Conservation (phyloP, 1,140 invertebrate species). For the Orussus abietinus region DNA sequence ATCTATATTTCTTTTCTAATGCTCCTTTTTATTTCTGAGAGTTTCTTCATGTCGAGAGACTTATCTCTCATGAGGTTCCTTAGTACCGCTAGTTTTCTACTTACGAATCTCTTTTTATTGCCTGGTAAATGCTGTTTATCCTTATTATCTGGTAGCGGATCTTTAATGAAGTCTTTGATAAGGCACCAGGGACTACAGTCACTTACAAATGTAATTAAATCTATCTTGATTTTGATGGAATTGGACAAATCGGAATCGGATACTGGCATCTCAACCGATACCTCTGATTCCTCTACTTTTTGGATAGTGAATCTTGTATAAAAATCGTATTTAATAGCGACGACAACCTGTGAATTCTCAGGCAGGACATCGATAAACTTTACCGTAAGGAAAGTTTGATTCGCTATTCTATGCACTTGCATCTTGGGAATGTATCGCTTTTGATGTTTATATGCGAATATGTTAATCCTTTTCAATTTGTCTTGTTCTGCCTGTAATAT, state of each 20-base stretch:
- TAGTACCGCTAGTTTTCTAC: slow-evolving; percentile 28
- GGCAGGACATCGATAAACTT: slow-evolving; percentile 33
- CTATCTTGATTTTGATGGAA: slow-evolving; percentile 19
- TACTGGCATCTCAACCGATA: slow-evolving; percentile 28
- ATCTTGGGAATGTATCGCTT: slow-evolving; percentile 26
- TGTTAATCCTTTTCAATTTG: slow-evolving; percentile 35
- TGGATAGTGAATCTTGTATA: slow-evolving; percentile 32
- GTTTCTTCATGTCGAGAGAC: slow-evolving; percentile 28
- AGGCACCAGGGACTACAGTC: slow-evolving; percentile 36
- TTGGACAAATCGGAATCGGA: slow-evolving; percentile 6
- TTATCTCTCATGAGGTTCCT: slow-evolving; percentile 21
- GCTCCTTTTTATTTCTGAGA: slow-evolving; percentile 32
- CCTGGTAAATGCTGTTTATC: slow-evolving; percentile 13
- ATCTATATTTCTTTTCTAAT: slow-evolving; percentile 28
- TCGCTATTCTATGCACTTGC: slow-evolving; percentile 21
- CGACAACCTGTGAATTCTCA: slow-evolving; percentile 22
- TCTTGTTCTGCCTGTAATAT: slow-evolving; percentile 21
- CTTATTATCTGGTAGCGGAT: slow-evolving; percentile 17
- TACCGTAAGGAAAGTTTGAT: slow-evolving; percentile 21
- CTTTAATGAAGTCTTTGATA: slow-evolving; percentile 34
- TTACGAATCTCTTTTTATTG: slow-evolving; percentile 31
- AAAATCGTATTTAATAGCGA: slow-evolving; percentile 21
- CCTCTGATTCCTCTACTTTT: slow-evolving; percentile 24
- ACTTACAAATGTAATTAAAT: slow-evolving; percentile 33
- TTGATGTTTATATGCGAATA: slow-evolving; percentile 32